phyloP scores from a whole-genome alignment of 2,113 vertebrate species.

The Cathartes aura region DNA sequence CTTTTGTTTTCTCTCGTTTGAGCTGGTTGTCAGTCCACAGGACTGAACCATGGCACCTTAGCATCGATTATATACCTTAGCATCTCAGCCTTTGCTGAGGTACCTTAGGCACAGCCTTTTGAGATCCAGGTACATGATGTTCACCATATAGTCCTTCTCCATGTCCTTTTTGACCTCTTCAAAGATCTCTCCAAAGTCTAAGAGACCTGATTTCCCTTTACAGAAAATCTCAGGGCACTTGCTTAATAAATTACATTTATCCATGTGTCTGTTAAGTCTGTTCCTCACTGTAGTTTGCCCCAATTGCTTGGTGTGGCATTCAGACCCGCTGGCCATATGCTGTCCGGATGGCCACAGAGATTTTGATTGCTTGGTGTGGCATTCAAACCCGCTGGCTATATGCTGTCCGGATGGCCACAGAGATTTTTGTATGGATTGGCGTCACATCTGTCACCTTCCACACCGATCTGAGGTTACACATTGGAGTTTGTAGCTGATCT shows the following conservation, averaged over 20 bases:
- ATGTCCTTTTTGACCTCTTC: not conserved
- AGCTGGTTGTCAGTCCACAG: not conserved
- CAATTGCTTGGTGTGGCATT: not conserved
- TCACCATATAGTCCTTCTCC: not conserved
- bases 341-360: not conserved
- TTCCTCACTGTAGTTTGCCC: not conserved
- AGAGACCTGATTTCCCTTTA: not conserved
- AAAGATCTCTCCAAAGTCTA: not conserved
- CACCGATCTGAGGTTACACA: accelerated
- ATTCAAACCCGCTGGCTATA: not conserved
- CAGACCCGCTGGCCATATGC: accelerated
- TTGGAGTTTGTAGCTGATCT: not conserved
- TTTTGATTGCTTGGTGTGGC: not conserved
- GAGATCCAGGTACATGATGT: not conserved
- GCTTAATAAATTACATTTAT: not conserved
- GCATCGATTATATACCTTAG: not conserved
- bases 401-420: not conserved
- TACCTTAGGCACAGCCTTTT: not conserved
- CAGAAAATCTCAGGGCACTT: not conserved
- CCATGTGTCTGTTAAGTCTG: not conserved
- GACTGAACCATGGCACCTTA: not conserved
- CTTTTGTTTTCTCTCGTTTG: not conserved
- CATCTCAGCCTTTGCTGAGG: not conserved
- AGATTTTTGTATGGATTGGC: not conserved
- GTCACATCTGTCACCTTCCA: not conserved